phyloP scores from a whole-genome alignment of 2,113 vertebrate species.

The Turnix velox region DNA sequence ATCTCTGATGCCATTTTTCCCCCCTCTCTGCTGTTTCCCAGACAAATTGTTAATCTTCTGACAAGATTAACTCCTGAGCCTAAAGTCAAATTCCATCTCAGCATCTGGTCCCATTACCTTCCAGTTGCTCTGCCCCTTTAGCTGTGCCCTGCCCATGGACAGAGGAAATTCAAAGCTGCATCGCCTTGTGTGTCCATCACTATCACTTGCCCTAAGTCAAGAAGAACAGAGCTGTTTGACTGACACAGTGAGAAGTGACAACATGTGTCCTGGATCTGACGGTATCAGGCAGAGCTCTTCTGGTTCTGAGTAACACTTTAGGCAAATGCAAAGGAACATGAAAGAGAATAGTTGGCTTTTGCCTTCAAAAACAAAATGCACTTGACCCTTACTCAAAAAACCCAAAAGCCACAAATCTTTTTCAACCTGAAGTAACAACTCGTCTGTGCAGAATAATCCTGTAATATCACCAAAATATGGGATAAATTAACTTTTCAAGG shows the following conservation, averaged over 20 bases:
- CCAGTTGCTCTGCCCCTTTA: background rate
- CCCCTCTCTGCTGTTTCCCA: background rate
- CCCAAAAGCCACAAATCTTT: background rate
- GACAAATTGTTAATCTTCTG: constrained; percentile 50
- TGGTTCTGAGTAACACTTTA: background rate
- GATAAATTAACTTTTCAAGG: background rate
- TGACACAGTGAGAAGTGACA: background rate
- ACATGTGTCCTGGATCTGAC: background rate
- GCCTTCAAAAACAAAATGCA: background rate
- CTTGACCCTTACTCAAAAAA: background rate
- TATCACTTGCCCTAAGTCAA: background rate
- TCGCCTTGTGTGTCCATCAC: background rate
- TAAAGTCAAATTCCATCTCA: constrained; percentile 46
- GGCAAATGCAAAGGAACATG: background rate
- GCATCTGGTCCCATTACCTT: background rate
- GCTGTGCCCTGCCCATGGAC: background rate
- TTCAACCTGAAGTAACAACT: background rate
- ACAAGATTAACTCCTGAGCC: constrained; percentile 37
- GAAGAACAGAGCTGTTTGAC: background rate
- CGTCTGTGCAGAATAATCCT: background rate
- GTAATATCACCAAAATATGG: background rate
- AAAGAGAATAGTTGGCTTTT: background rate
- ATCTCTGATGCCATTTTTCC: background rate
- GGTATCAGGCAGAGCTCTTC: background rate
- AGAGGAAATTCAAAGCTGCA: background rate